These are phyloP conservation scores for Aphaenogaster rudis DNA, from an alignment of 1,140 invertebrate species.

Conservation along the genomic window DNA sequence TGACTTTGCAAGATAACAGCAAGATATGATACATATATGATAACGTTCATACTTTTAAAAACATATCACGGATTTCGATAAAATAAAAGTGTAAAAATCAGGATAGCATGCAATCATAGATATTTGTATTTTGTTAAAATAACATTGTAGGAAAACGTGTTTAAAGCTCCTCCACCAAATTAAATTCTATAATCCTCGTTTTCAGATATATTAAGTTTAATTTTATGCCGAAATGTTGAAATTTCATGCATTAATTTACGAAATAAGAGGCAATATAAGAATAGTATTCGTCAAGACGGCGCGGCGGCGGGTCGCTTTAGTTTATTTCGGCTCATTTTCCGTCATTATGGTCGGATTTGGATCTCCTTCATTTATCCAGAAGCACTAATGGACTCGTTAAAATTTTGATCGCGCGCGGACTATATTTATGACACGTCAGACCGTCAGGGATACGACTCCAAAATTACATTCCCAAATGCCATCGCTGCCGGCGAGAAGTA, in stretches of 20 bases:
- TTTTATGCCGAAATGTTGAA: not conserved
- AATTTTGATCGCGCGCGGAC: conserved; percentile 53
- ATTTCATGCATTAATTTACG: conserved; percentile 34
- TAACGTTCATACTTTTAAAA: not conserved
- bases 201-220: conserved; percentile 10
- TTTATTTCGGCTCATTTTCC: conserved; percentile 51
- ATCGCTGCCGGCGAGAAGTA: conserved; percentile 39
- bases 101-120: not conserved
- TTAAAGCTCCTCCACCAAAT: not conserved
- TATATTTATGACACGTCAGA: conserved; percentile 62
- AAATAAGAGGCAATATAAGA: conserved; percentile 20
- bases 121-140: not conserved
- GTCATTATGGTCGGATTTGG: conserved; percentile 48
- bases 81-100: conserved; percentile 3
- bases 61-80: not conserved
- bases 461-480: conserved; percentile 57
- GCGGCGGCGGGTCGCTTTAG: not conserved
- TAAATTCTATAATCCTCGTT: not conserved
- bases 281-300: conserved; percentile 12
- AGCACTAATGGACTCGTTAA: conserved; percentile 54
- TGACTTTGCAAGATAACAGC: conserved; percentile 26
- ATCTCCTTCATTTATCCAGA: conserved; percentile 46
- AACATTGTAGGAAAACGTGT: not conserved
- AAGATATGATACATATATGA: conserved; percentile 1
- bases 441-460: conserved; percentile 31